Evolutionary conservation across 2,113 vertebrate species (phyloP).

Genomic region (Pardalotus punctatus): DNA sequence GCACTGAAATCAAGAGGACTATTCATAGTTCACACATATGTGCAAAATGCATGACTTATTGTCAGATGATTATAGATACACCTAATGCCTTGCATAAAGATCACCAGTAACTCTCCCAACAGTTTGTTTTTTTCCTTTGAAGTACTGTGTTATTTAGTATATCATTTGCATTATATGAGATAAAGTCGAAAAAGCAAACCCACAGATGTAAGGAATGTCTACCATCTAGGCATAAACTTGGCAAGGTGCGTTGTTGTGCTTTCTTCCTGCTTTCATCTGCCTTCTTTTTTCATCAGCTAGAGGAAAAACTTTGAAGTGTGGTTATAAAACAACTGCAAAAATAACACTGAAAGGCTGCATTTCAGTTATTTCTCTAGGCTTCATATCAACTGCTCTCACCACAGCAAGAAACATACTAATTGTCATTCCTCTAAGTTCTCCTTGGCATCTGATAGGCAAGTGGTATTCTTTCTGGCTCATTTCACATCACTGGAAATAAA

Average conservation of each 20-base stretch:
- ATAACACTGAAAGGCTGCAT: slow-evolving; percentile 7
- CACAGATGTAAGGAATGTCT: not conserved
- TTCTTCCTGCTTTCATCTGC: slow-evolving; percentile 16
- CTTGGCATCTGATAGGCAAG: slow-evolving; percentile 21
- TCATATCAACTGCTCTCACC: not conserved
- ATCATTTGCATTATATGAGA: not conserved
- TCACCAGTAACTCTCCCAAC: not conserved
- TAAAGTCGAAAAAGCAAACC: not conserved
- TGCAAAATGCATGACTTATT: not conserved
- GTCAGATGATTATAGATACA: not conserved
- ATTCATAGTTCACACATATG: not conserved
- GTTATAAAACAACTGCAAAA: slow-evolving; percentile 29
- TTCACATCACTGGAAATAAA: slow-evolving; percentile 10
- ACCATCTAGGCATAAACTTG: not conserved
- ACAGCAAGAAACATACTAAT: not conserved
- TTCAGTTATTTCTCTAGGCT: not conserved
- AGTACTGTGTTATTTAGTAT: not conserved
- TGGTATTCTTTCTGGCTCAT: slow-evolving; percentile 42
- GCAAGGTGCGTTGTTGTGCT: not conserved
- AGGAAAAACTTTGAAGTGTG: not conserved
- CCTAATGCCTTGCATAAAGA: not conserved
- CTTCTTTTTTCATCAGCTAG: not conserved
- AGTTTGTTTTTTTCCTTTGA: not conserved
- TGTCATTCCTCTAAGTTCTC: slow-evolving; percentile 34
- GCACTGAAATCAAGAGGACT: not conserved